These are phyloP conservation scores for Fregetta grallaria DNA, from an alignment of 2,113 vertebrate species.

Conservation along the genomic window DNA sequence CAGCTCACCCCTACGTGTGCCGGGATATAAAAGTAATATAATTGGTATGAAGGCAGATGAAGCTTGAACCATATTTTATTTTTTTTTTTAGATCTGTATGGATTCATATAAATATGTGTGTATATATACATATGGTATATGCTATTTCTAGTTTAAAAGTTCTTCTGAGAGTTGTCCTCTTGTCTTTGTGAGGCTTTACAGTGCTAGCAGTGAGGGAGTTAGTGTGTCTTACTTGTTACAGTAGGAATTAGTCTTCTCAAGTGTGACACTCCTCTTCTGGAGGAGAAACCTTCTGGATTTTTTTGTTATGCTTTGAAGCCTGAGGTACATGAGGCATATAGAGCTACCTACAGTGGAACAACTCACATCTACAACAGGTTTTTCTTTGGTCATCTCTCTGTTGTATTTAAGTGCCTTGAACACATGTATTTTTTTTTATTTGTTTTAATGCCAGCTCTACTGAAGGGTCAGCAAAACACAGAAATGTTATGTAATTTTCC, in stretches of 20 bases:
- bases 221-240: neutral
- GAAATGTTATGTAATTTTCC: neutral
- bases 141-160: neutral
- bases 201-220: neutral
- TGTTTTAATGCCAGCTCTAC: neutral
- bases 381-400: neutral
- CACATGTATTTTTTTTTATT: fast-evolving
- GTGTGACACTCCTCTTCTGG: neutral
- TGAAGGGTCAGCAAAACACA: neutral
- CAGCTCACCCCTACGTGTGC: neutral
- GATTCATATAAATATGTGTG: neutral
- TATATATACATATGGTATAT: neutral
- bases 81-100: neutral
- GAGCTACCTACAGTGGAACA: neutral
- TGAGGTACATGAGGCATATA: neutral
- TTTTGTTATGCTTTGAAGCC: neutral
- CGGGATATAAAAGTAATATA: neutral
- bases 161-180: neutral
- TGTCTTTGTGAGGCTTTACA: neutral
- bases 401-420: neutral
- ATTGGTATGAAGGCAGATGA: neutral
- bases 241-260: neutral
- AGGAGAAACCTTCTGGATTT: neutral
- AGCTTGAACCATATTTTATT: neutral
- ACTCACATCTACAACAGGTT: neutral